These are phyloP conservation scores for Spodoptera exigua DNA, from an alignment of 2,888 invertebrate genomes.

Conservation along the genomic window DNA sequence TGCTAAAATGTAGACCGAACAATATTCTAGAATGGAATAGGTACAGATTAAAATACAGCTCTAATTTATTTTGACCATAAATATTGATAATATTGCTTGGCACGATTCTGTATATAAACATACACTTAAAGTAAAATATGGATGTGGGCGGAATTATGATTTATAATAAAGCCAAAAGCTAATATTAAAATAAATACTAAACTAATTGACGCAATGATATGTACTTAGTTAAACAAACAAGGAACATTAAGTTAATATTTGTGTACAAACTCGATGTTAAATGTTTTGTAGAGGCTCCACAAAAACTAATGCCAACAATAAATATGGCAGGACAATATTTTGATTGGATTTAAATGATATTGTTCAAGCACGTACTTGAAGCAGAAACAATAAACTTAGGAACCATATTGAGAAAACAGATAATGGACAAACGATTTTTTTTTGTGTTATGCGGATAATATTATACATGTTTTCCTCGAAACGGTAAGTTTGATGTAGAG, in stretches of 20 bases:
- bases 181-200: slow-evolving; percentile 26
- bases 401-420: neutral
- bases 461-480: too few relatives aligned
- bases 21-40: slow-evolving; percentile 35
- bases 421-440: too few relatives aligned
- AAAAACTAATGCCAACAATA: slow-evolving; percentile 31
- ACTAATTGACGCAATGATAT: slow-evolving; percentile 42
- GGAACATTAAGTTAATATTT: slow-evolving; percentile 44
- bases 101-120: slow-evolving; percentile 8
- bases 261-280: slow-evolving; percentile 33
- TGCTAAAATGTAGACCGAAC: slow-evolving; percentile 38
- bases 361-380: slow-evolving; percentile 6
- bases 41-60: slow-evolving; percentile 39
- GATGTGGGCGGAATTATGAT: slow-evolving; percentile 15
- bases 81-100: slow-evolving; percentile 27
- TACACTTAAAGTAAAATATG: slow-evolving; percentile 9
- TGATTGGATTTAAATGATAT: slow-evolving; percentile 25
- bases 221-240: slow-evolving; percentile 33
- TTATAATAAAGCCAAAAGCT: slow-evolving; percentile 7
- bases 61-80: slow-evolving; percentile 41
- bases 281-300: slow-evolving; percentile 25
- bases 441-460: too few relatives aligned
- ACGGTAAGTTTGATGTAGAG: too few relatives aligned
- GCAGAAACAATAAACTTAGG: neutral
- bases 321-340: slow-evolving; percentile 30